Evolutionary conservation across 2,797 vertebrate genomes (phyloP), one percentile per base, ranked within the genome.

Genomic region (Netta rufina): DNA sequence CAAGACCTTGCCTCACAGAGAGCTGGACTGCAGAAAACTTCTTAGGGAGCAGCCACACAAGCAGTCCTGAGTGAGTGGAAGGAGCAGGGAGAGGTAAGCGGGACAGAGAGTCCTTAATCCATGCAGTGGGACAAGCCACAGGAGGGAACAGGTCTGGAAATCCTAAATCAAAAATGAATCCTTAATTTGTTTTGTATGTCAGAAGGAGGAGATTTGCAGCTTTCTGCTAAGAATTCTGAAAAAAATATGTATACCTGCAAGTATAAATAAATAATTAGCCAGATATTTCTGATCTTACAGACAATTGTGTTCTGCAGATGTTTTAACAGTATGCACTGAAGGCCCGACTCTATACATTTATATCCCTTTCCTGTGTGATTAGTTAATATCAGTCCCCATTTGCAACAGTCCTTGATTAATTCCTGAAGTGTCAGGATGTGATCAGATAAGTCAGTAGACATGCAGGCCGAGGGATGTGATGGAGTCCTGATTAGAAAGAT

Each of bases 151-250:
- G 30, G 36, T 22, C 25, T 62, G 39, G 22, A 18, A 81, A 71
- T 76, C 43, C 47, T 28, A 60, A 81, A 38, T 27, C 39, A 19
- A 51, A 89, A 60, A 84, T 22, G 4, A 69, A 58, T 54, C 36
- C 15, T 65, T 70, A 13, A 32, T 30, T 81, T 73, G 8, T 11
- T 51, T 43, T 73, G 12, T 22, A 20, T 66, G 47, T 32, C 25
- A 62, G 45, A 78, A 80, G 85, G 41, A 81, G 21, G 19, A 87
- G 25, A 66, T 56, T 38, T 90, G 24, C 7, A 72, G 21, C 15
- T 90, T 91, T 91, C 74, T 79, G 13, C 47, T 38, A 65, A 57
- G 56, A 86, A 58, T 86, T 71, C 64, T 87, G 66, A 79, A 90
- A 64, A 54, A 70, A 0, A 1, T 47, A 27, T 8, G 8, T 60